Percentiles rank a stretch among this genome's conserved stretches.
phyloP scores from a whole-genome alignment of 2,113 vertebrate species.

The Aegypius monachus region DNA sequence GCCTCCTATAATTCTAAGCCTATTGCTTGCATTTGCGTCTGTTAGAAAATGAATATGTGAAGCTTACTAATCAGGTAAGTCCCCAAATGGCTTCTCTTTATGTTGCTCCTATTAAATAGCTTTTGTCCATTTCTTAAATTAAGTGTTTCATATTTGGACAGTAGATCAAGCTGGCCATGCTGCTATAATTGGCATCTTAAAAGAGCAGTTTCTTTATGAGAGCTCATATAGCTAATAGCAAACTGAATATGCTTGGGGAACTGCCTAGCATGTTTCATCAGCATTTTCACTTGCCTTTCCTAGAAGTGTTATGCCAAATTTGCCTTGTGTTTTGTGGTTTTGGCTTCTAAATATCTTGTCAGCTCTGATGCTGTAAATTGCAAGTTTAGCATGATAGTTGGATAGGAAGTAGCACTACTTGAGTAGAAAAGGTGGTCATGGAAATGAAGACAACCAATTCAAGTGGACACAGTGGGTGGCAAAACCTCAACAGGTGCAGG shows the following conservation, averaged over 20 bases:
- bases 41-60: not conserved
- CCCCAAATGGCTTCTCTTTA: not conserved
- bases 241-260: not conserved
- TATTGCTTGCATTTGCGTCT: not conserved
- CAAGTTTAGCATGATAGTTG: not conserved
- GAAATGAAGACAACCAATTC: not conserved
- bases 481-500: constrained; percentile 44
- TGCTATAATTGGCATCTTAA: not conserved
- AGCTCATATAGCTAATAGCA: not conserved
- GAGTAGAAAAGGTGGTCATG: not conserved
- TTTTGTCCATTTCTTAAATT: constrained; percentile 16
- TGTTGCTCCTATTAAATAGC: not conserved
- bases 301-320: not conserved
- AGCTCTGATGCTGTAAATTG: not conserved
- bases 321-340: not conserved
- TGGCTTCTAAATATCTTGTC: not conserved
- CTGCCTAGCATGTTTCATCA: not conserved
- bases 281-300: not conserved
- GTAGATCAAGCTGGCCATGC: not conserved
- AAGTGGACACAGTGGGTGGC: constrained; percentile 5
- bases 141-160: constrained; percentile 8
- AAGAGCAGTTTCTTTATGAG: not conserved
- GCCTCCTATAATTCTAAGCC: not conserved
- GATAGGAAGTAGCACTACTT: not conserved
- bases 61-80: not conserved